phyloP scores from a whole-genome alignment of 2,113 vertebrate genomes.

The Pollimyrus isidori region DNA sequence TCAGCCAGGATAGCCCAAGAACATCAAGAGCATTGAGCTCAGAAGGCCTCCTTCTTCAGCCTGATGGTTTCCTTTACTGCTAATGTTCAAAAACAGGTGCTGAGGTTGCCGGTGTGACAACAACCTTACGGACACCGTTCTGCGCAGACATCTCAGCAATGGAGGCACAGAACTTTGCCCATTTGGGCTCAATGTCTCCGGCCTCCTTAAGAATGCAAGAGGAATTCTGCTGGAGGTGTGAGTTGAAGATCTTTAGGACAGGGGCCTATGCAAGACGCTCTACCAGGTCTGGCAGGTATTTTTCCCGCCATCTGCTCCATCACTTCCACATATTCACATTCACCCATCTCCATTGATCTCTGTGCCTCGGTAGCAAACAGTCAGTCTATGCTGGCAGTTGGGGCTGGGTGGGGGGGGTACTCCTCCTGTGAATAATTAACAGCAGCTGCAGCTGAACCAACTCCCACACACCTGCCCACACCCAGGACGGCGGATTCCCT shows the following conservation, averaged over 20 bases:
- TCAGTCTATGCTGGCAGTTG: background rate
- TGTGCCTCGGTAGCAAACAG: background rate
- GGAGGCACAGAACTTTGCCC: background rate
- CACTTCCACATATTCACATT: background rate
- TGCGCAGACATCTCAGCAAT: background rate
- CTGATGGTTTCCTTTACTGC: background rate
- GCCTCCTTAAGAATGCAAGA: background rate
- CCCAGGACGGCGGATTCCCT: background rate
- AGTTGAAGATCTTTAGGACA: background rate
- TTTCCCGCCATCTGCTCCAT: background rate
- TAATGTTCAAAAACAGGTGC: background rate
- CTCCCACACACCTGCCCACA: background rate
- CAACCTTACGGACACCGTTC: background rate
- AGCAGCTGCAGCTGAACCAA: background rate
- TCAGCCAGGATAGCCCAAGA: background rate
- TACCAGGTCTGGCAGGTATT: background rate
- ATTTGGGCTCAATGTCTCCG: background rate
- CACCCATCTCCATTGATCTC: background rate
- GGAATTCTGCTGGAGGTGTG: background rate
- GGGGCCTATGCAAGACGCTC: background rate
- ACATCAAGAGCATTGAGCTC: background rate
- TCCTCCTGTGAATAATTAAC: constrained; percentile 14
- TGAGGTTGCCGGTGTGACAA: background rate
- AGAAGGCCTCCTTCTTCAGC: background rate
- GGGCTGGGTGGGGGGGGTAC: background rate